Conservation (phyloP, 2,113 vertebrate species). For the Sphaerodactylus townsendi region DNA sequence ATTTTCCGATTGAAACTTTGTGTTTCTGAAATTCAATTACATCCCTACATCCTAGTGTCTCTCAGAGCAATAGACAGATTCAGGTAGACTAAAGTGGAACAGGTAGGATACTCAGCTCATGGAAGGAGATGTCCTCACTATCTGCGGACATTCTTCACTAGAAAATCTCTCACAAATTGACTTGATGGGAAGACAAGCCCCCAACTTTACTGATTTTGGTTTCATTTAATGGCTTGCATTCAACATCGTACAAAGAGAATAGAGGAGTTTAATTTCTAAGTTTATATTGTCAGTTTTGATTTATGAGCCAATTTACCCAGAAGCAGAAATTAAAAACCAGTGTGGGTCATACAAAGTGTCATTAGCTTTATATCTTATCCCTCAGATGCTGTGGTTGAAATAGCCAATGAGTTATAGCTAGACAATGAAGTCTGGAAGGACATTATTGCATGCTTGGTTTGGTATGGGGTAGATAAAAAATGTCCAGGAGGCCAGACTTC, state of each 20-base stretch:
- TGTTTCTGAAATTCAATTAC: no score
- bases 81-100: not conserved
- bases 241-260: not conserved
- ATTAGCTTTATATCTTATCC: not conserved
- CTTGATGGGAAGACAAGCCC: not conserved
- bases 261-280: not conserved
- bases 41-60: not conserved
- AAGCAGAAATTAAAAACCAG: not conserved
- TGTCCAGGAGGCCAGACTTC: not conserved
- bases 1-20: no score
- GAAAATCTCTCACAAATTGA: not conserved
- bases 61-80: not conserved
- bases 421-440: not conserved
- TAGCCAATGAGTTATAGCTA: constrained; percentile 18
- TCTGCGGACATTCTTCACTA: not conserved
- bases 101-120: not conserved
- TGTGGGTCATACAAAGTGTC: not conserved
- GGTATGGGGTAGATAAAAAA: not conserved
- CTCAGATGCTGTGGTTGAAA: not conserved
- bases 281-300: not conserved
- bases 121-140: no score
- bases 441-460: not conserved
- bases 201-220: not conserved
- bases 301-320: not conserved
- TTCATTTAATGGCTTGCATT: not conserved